Base-by-base conservation (phyloP, 2,113 vertebrate genomes). In the Leucosticte australis region DNA sequence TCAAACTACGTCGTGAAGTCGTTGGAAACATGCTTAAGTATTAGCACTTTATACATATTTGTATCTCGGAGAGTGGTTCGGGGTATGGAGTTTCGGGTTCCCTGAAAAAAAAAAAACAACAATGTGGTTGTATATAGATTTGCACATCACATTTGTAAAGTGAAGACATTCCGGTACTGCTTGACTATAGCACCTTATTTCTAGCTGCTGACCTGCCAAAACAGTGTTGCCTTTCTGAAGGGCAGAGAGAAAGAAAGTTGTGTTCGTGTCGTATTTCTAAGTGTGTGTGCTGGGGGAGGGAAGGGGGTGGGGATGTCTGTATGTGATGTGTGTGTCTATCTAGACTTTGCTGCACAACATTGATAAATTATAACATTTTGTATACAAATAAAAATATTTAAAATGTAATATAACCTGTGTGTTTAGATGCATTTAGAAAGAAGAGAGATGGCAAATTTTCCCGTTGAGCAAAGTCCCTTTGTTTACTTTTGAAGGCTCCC, bases 11-110 rank as follows among this genome's bases (percentile, higher is more conserved):
- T 97, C 42, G 80, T 92, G 96, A 97, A 96, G 97, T 95, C 95
- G 42, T 97, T 83, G 96, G 97, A 96, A 96, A 92, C 94, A 97
- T 79, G 97, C 96, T 97, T 97, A 95, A 96, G 96, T 97, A 97
- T 98, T 98, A 98, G 99, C 98, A 99, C 98, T 99, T 99, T 99
- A 99, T 97, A 98, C 97, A 37, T 97, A 77, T 97, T 97, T 97
- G 96, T 98, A 96, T 97, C 78, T 97, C 97, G 97, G 97, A 93
- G 95, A 96, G 97, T 92, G 92, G 92, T 97, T 97, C 76, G 33
- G 92, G 93, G 93, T 77, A 74, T 73, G 75, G 94, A 96, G 90
- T 87, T 96, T 97, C 71, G 96, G 80, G 94, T 97, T 98, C 83
- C 86, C 94, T 98, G 55, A 13, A 22, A 56, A 86, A 98, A 98